A percentile compares a stretch with the other conserved stretches of the same genome.
Evolutionary conservation across 2,888 invertebrate species (phyloP).

Genomic region (Augiades crinisus): DNA sequence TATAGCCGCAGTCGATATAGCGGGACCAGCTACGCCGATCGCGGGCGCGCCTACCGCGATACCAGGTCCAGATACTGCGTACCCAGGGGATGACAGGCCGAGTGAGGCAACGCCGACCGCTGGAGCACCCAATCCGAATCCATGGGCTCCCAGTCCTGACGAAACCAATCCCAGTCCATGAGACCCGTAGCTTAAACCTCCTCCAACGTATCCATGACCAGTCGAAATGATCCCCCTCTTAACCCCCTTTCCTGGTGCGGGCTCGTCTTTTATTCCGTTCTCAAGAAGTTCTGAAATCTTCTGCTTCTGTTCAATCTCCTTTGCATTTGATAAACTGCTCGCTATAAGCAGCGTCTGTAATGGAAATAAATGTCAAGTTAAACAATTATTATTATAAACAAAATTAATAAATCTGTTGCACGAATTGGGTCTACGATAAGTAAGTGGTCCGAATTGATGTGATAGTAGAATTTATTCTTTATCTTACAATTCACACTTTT

Average conservation of each 20-base stretch:
- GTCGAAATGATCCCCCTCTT: constrained; percentile 56
- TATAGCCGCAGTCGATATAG: constrained; percentile 11
- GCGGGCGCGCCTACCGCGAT: constrained; percentile 30
- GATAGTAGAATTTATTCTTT: no score
- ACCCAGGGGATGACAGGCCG: constrained; percentile 13
- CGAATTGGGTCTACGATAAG: no score
- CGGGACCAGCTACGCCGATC: constrained; percentile 26
- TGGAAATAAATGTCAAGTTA: constrained; percentile 16
- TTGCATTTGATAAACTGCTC: constrained; percentile 59
- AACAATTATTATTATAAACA: no score
- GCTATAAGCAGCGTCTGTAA: constrained; percentile 64
- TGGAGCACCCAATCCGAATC: constrained; percentile 26
- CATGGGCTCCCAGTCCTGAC: constrained; percentile 33
- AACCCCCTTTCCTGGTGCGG: constrained; percentile 52
- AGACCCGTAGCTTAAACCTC: constrained; percentile 29
- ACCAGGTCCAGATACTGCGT: constrained; percentile 26
- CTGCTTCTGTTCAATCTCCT: constrained; percentile 52
- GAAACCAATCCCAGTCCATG: constrained; percentile 32
- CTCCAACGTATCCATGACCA: constrained; percentile 36
- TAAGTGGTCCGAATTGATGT: no score
- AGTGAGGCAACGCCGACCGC: constrained; percentile 21
- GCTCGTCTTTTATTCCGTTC: constrained; percentile 61
- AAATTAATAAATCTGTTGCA: no score
- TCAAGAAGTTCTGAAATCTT: constrained; percentile 61
- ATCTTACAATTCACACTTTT: no score